A percentile compares a stretch with the other conserved stretches of the same genome.
Evolutionary conservation across 2,113 vertebrate genomes (phyloP).

Genomic region (Crypturellus undulatus): DNA sequence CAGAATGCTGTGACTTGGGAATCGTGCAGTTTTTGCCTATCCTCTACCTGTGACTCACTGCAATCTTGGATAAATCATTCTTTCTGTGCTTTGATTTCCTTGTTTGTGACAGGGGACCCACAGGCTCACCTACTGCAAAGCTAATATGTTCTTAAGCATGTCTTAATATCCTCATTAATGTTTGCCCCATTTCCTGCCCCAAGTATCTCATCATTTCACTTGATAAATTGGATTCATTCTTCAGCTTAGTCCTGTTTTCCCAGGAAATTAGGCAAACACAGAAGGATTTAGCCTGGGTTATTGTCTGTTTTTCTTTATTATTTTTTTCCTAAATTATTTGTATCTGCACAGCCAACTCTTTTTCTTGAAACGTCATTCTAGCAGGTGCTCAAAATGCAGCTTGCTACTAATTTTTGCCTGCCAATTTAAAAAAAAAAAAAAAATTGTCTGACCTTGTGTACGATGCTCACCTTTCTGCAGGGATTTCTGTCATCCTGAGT

Average conservation of each 20-base stretch:
- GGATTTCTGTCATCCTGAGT: neutral
- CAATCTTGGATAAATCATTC: neutral
- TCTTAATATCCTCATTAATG: neutral
- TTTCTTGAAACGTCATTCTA: neutral
- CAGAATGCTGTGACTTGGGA: neutral
- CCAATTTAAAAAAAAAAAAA: neutral
- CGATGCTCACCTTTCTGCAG: neutral
- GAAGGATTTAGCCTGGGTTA: neutral
- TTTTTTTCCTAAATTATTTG: neutral
- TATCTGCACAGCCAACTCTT: neutral
- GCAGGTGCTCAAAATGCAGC: neutral
- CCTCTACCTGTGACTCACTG: neutral
- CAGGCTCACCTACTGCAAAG: neutral
- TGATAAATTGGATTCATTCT: neutral
- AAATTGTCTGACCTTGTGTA: neutral
- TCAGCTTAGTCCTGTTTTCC: neutral
- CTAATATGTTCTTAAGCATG: neutral
- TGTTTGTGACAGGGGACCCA: neutral
- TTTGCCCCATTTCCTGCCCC: neutral
- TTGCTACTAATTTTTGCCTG: conserved; percentile 12
- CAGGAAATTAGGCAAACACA: neutral
- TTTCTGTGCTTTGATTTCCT: neutral
- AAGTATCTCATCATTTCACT: neutral
- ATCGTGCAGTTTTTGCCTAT: neutral
- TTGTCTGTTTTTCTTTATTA: neutral